phyloP scores from a whole-genome alignment of 2,888 invertebrate genomes.

The Melolontha melolontha region DNA sequence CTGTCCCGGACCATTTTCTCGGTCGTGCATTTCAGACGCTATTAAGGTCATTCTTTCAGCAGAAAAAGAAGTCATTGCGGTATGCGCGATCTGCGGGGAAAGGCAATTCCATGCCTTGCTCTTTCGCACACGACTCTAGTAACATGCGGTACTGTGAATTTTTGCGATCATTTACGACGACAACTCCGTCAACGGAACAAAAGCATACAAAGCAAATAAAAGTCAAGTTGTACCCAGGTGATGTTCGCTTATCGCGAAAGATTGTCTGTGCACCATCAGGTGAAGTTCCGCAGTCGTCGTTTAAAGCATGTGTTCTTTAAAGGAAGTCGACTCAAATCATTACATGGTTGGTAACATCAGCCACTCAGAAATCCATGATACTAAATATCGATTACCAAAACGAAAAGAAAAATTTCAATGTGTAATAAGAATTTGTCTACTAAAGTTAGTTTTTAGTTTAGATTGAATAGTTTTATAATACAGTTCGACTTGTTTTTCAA shows the following conservation, averaged over 20 bases:
- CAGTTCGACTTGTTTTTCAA: too few relatives aligned
- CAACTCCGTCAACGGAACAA: conserved; percentile 1
- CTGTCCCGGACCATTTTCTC: conserved; percentile 1
- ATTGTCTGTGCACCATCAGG: conserved; percentile 3
- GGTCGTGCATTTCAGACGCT: not conserved
- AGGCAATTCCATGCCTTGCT: not conserved
- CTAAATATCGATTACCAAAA: not conserved
- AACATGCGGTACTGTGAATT: not conserved
- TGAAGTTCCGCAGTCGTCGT: conserved; percentile 48
- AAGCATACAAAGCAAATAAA: conserved; percentile 2
- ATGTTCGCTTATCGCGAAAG: conserved; percentile 22
- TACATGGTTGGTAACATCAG: conserved; percentile 36
- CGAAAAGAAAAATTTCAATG: too few relatives aligned
- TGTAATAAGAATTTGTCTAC: too few relatives aligned
- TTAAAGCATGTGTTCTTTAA: conserved; percentile 55
- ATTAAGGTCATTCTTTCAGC: not conserved
- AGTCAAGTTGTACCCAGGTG: conserved; percentile 3
- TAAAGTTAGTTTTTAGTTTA: too few relatives aligned
- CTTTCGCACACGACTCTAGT: not conserved
- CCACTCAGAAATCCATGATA: not conserved
- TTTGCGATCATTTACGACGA: conserved; percentile 6
- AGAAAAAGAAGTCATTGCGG: not conserved
- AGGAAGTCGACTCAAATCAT: conserved; percentile 53
- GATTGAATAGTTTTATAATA: too few relatives aligned
- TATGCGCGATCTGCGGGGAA: not conserved